Evolutionary conservation across 2,888 invertebrate genomes (phyloP), one percentile per base, ranked within the genome.

Genomic region (Lottia scabra): DNA sequence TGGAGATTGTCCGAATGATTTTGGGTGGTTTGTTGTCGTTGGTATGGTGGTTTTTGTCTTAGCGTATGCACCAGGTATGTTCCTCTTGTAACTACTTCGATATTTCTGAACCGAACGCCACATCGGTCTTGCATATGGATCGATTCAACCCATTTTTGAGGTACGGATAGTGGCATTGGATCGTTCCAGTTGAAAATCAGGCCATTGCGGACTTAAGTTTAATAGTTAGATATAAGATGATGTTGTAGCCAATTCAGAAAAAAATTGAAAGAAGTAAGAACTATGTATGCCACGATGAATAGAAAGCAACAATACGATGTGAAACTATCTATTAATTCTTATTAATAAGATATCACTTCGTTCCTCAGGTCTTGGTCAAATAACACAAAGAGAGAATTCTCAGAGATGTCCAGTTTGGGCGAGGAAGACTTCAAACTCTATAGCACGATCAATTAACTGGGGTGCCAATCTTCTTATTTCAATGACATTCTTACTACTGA

Each of bases 1-100:
- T 19, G 3, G 23, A 0, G 56, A 23, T 0, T 56, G 56, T 56
- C 56, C 19, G 3, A 56, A 19, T 56, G 38, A 38, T 38, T 56
- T 56, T 23, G 19, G 19, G 15, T 56, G 56, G 56, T 56, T 56
- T 56, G 56, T 56, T 2, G 56, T 56, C 10, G 56, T 56, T 23
- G 56, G 56, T 23, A 56, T 56, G 56, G 56, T 56, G 56, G 56
- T 56, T 56, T 56, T 56, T 19, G 56, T 56, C 23, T 23, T 56
- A 12, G 19, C 23, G 10, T 56, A 56, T 56, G 56, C 56, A 56
- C 56, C 56, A 56, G 56, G 56, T 56, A 56, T 2, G 56, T 56
- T 56, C 1, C 38, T 4, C 38, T 38, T 10, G 10, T 1, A 38
- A 38, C 38, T 10, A 38, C 10, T 38, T n/a, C n/a, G n/a, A n/a